Evolutionary conservation across 1,140 invertebrate species (phyloP).

Genomic region (Oncopeltus fasciatus): DNA sequence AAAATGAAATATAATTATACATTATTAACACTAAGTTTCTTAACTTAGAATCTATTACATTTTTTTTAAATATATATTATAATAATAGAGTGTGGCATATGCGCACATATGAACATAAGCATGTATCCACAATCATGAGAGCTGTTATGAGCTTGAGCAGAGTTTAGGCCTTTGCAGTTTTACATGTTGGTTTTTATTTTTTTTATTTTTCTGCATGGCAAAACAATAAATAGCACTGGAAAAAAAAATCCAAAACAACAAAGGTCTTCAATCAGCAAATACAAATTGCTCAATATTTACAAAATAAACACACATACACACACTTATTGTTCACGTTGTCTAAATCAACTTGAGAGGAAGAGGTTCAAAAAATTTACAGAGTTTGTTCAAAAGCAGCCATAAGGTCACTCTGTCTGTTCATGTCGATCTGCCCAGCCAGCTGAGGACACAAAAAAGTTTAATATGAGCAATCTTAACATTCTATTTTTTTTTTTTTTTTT

Average conservation of each 20-base stretch:
- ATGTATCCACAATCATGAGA: neutral
- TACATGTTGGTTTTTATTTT: too few relatives aligned
- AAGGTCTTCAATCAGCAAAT: too few relatives aligned
- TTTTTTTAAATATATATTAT: too few relatives aligned
- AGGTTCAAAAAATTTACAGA: slow-evolving; percentile 30
- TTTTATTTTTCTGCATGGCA: slow-evolving; percentile 6
- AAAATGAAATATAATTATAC: neutral
- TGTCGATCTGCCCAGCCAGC: slow-evolving; percentile 91
- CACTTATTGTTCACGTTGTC: too few relatives aligned
- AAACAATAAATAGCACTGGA: neutral
- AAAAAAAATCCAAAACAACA: too few relatives aligned
- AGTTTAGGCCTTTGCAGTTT: slow-evolving; percentile 10
- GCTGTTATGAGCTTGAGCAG: slow-evolving; percentile 1
- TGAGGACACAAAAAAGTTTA: slow-evolving; percentile 40
- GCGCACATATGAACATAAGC: neutral
- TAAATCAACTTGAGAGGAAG: neutral
- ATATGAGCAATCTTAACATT: too few relatives aligned
- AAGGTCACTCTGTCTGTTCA: slow-evolving; percentile 95
- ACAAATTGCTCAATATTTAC: too few relatives aligned
- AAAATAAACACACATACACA: neutral
- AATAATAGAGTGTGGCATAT: neutral
- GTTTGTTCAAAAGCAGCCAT: slow-evolving; percentile 95
- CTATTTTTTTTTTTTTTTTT: too few relatives aligned
- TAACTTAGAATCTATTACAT: neutral
- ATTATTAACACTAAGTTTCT: neutral